phyloP scores from a whole-genome alignment of 1,140 invertebrate species.

The Megathymus violae region DNA sequence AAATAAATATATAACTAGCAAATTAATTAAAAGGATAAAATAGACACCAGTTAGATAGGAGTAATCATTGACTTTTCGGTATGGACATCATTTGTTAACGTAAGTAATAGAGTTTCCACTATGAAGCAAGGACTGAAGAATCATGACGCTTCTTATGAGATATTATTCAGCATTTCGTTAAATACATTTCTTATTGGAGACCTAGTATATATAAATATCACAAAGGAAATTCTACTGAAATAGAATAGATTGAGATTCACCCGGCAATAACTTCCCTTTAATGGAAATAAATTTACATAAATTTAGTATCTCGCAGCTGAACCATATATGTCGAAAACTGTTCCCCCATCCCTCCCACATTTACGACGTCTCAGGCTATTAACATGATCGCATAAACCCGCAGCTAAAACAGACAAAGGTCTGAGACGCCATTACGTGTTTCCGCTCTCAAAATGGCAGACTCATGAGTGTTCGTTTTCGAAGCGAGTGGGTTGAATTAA shows the following conservation, averaged over 20 bases:
- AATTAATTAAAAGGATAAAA: too few relatives aligned
- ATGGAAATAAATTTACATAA: conserved; percentile 29
- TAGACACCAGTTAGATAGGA: too few relatives aligned
- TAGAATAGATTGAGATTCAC: conserved; percentile 21
- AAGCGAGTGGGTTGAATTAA: conserved; percentile 33
- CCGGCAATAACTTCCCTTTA: conserved; percentile 21
- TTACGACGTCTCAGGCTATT: conserved; percentile 27
- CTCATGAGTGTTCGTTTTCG: conserved; percentile 33
- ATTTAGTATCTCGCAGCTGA: conserved; percentile 20
- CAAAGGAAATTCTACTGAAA: too few relatives aligned
- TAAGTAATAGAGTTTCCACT: too few relatives aligned
- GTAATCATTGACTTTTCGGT: too few relatives aligned
- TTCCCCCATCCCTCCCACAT: conserved; percentile 5
- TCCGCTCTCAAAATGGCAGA: conserved; percentile 31
- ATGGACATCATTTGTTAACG: too few relatives aligned
- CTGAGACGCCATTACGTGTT: conserved; percentile 27
- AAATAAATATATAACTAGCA: too few relatives aligned
- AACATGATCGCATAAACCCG: conserved; percentile 28
- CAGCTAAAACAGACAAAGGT: conserved; percentile 31
- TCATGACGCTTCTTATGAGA: too few relatives aligned
- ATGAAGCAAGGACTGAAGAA: too few relatives aligned
- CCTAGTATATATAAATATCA: too few relatives aligned
- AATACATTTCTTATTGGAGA: not conserved
- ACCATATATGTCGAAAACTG: conserved; percentile 27
- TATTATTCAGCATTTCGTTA: too few relatives aligned